Evolutionary conservation across 2,113 vertebrate genomes (phyloP).

Genomic region (Heteronetta atricapilla): DNA sequence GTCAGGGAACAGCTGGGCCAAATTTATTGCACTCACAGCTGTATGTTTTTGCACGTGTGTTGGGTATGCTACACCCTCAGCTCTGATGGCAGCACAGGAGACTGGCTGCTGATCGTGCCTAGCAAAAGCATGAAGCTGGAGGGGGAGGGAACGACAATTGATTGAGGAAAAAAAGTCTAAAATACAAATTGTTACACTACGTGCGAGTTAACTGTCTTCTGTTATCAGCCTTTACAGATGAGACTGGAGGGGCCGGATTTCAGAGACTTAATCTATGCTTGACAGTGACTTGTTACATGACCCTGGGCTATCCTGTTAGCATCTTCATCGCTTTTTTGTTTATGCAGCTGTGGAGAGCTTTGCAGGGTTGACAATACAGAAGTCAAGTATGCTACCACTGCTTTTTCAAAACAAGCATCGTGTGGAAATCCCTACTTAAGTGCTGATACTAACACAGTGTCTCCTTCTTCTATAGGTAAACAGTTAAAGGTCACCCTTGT

Average conservation of each 20-base stretch:
- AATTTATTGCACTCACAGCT: not conserved
- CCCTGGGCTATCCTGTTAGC: not conserved
- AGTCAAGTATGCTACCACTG: fast-evolving
- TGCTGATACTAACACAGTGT: not conserved
- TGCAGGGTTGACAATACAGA: not conserved
- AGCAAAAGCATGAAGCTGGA: not conserved
- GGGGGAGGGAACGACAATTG: not conserved
- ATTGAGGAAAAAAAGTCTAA: not conserved
- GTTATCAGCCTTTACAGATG: not conserved
- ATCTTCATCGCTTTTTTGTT: not conserved
- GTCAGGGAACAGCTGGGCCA: not conserved
- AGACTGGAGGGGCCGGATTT: not conserved
- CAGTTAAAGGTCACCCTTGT: slow-evolving; percentile 1
- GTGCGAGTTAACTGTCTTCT: fast-evolving
- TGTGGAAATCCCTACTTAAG: not conserved
- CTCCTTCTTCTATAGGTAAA: slow-evolving; percentile 43
- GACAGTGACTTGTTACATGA: not conserved
- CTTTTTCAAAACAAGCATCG: not conserved
- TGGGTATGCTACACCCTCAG: not conserved
- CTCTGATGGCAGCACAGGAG: not conserved
- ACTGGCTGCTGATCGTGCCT: not conserved
- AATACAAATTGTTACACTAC: not conserved
- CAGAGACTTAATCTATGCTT: not conserved
- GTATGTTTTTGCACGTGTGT: not conserved
- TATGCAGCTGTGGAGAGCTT: not conserved